Evolutionary conservation across 2,888 invertebrate genomes (phyloP), one percentile per base, ranked within the genome.

Genomic region (Octonoba sinensis): DNA sequence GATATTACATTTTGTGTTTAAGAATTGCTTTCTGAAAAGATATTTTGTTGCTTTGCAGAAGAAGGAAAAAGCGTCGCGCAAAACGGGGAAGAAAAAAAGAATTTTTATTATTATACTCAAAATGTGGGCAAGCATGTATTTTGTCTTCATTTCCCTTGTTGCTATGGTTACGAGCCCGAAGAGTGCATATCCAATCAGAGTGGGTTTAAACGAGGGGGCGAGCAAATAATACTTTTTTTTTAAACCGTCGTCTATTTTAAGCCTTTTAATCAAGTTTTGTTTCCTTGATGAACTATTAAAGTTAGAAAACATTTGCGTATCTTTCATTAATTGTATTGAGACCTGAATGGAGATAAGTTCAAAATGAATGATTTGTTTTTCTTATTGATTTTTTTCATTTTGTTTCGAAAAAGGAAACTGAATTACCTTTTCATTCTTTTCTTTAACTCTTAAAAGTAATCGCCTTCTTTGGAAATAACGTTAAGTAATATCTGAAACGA

Each of bases 71-170:
- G 49, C 49, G 51, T 51, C 44, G 54, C 22, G 22, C 16, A 16
- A 65, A 47, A n/a, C 62, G 56, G 49, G 20, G 44, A 36, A n/a
- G 64, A 27, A 57, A 62, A 73, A 62, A 67, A 54, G 69, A 69
- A 73, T 56, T 73, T 73, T 79, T 79, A 73, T 72, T 78, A 72
- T 70, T 76, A 62, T 71, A 71, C 65, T 71, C 36, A 36, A 65
- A 69, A 70, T 73, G 65, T 22, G 69, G 64, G 64, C 64, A 24
- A 69, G 81, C 71, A 71, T 77, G 77, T 81, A 81, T 70, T 81
- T 81, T 81, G 81, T 81, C 81, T 81, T 81, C 81, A 81, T 81
- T 81, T 81, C 70, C 81, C 81, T 81, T 54, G 81, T 81, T 65
- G 70, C 81, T 59, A 81, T 74, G 70, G 81, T 44, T 64, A 81